Evolutionary conservation across 2,888 invertebrate genomes (phyloP), one percentile per base, ranked within the genome.

Genomic region (Xanthia icteritia): DNA sequence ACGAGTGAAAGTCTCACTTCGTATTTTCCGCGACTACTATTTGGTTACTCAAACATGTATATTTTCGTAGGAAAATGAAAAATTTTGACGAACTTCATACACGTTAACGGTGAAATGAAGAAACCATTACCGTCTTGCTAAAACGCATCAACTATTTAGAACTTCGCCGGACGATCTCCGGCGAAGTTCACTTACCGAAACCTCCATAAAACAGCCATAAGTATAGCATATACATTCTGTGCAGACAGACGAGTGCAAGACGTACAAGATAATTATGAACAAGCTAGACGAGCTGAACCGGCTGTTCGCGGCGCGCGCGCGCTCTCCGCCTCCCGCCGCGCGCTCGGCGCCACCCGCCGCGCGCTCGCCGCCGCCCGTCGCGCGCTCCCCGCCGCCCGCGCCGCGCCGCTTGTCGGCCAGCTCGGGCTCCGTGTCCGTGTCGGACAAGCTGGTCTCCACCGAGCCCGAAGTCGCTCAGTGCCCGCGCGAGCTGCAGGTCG

Each of bases 241-340:
- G 42, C 90, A 95, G 95, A 85, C 91, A 27, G 92, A 94, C 13
- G 93, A 95, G 63, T 95, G 94, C 89, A 94, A 94, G 79, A 96
- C 96, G 0, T 96, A 96, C 92, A 95, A 95, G 89, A 94, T 96
- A 76, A 95, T 96, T 88, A 94, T 96, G 95, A 92, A 88, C 45
- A 95, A 95, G 87, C 81, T 96, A 84, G 95, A 96, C 87, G 96
- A 96, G 86, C 76, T 96, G 84, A 93, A 92, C 86, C 92, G 92
- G 0, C 70, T 93, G 86, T 93, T 94, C 82, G 88, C 86, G 39
- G 81, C 86, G 68, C 90, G 91, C 36, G 89, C 80, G n/a, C 76
- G 81, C 20, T 72, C 80, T 2, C 83, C 78, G 81, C 68, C 80
- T 5, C 80, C 76, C 60, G 85, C 82, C 54, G 81, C 89, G 81